phyloP scores from a whole-genome alignment of 2,888 invertebrate genomes.

The Euclidia mi region DNA sequence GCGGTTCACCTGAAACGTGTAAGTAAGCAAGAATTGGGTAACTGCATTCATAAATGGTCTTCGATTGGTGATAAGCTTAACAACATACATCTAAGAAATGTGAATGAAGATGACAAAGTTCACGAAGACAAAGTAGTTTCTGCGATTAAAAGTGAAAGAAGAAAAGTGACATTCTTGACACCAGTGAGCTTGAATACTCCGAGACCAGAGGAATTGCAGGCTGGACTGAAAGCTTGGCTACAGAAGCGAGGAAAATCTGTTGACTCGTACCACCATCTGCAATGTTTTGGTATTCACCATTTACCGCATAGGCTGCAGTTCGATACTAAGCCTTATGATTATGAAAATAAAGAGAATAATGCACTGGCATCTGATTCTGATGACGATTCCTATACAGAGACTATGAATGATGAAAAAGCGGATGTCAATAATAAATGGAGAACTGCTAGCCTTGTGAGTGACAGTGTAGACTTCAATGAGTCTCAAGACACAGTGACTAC shows the following conservation, averaged over 20 bases:
- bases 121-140: conserved; percentile 72
- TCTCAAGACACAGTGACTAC: conserved; percentile 67
- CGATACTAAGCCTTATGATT: conserved; percentile 63
- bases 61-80: conserved; percentile 81
- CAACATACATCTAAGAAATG: conserved; percentile 65
- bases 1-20: conserved; percentile 85
- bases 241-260: conserved; percentile 85
- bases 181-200: conserved; percentile 80
- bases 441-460: conserved; percentile 68
- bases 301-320: conserved; percentile 46
- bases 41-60: conserved; percentile 82
- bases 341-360: conserved; percentile 88
- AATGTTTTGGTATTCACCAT: conserved; percentile 86
- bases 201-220: conserved; percentile 77
- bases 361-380: conserved; percentile 80
- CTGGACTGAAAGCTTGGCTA: conserved; percentile 86
- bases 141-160: conserved; percentile 81
- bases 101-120: conserved; percentile 72
- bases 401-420: conserved; percentile 66
- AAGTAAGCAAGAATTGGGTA: conserved; percentile 70
- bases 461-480: conserved; percentile 73
- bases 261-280: conserved; percentile 86
- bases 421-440: conserved; percentile 71
- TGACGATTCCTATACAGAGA: conserved; percentile 77
- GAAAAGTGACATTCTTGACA: conserved; percentile 81